phyloP scores from a whole-genome alignment of 2,113 vertebrate genomes.

The Chaenocephalus aceratus region DNA sequence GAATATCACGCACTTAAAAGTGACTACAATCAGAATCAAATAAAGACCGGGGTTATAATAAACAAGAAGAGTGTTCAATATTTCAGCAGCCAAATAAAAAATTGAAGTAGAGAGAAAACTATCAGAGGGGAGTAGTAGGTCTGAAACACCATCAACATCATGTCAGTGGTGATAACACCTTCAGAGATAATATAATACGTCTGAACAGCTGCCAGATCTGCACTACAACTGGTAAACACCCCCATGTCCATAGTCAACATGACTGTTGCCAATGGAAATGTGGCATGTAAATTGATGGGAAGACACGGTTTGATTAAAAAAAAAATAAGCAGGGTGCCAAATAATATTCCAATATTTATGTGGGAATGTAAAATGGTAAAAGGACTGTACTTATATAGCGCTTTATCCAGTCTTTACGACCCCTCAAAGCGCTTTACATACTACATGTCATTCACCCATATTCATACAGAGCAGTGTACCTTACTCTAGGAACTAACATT shows the following conservation, averaged over 20 bases:
- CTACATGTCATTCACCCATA: no score
- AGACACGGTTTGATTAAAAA: conserved; percentile 27
- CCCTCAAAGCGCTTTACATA: no score
- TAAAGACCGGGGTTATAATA: not conserved
- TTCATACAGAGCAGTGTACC: no score
- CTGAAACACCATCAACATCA: not conserved
- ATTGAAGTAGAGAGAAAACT: not conserved
- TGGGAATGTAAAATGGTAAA: not conserved
- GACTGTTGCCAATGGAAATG: not conserved
- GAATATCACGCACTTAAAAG: not conserved
- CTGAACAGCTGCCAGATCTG: conserved; percentile 22
- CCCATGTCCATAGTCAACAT: not conserved
- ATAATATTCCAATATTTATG: conserved; percentile 39
- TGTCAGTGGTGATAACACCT: conserved; percentile 17
- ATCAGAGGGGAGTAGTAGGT: not conserved
- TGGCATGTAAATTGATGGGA: conserved; percentile 1
- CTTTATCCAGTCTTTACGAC: no score
- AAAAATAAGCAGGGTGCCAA: conserved; percentile 25
- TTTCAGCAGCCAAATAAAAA: not conserved
- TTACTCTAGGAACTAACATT: no score
- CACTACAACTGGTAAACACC: not conserved
- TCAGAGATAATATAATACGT: conserved; percentile 1
- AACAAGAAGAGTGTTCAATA: not conserved
- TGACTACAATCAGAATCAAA: not conserved
- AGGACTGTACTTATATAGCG: no score